phyloP scores from a whole-genome alignment of 2,797 vertebrate species.

The Pygocentrus nattereri region DNA sequence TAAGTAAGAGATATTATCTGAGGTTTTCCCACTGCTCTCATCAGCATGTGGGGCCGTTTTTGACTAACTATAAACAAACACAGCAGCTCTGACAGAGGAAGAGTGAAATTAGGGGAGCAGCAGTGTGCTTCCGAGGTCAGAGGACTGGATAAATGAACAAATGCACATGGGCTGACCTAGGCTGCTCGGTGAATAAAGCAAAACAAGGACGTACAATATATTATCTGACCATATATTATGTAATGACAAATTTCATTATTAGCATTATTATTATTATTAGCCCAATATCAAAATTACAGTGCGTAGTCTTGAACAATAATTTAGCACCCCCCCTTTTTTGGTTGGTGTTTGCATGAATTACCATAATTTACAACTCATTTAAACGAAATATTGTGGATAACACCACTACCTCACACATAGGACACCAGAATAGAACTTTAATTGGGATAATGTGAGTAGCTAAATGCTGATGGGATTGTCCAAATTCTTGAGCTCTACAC shows the following conservation, averaged over 20 bases:
- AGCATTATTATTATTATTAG: neutral
- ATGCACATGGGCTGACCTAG: neutral
- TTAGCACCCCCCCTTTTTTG: no score
- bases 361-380: neutral
- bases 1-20: slow-evolving; percentile 64
- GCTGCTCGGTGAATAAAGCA: neutral
- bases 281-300: neutral
- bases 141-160: slow-evolving; percentile 9
- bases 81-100: slow-evolving; percentile 1
- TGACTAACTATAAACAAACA: slow-evolving; percentile 38
- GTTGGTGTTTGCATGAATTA: no score
- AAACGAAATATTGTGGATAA: neutral
- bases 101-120: slow-evolving; percentile 16
- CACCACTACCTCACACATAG: neutral
- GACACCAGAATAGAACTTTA: neutral
- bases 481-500: no score
- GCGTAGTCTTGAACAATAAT: neutral
- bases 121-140: slow-evolving; percentile 2
- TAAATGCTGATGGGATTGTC: no score
- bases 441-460: no score
- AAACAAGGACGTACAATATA: neutral
- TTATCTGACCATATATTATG: neutral
- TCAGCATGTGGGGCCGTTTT: slow-evolving; percentile 56
- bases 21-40: slow-evolving; percentile 68
- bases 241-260: neutral